Conservation (phyloP, 2,797 vertebrate species). For the Halcyon chelicuti region DNA sequence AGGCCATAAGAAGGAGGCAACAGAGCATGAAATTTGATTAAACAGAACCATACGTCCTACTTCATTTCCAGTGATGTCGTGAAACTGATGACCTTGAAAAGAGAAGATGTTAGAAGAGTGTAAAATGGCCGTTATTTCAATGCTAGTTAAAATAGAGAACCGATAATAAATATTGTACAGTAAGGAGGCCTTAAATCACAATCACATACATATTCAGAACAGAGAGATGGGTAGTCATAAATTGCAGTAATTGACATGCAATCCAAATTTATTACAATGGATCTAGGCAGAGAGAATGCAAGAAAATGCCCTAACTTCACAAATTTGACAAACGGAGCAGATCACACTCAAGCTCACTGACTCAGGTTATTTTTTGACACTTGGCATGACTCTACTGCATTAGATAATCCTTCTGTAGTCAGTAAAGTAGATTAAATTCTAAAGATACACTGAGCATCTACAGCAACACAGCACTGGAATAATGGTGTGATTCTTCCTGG, state of each 20-base stretch:
- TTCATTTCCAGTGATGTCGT: slow-evolving; percentile 73
- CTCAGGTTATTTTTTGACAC: slow-evolving; percentile 38
- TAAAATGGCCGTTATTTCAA: slow-evolving; percentile 60
- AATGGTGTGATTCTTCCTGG: not conserved
- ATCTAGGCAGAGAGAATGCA: slow-evolving; percentile 46
- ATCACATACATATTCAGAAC: slow-evolving; percentile 72
- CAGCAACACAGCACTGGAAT: not conserved
- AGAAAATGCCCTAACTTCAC: slow-evolving; percentile 61
- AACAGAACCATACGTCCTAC: slow-evolving; percentile 75
- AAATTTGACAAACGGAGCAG: slow-evolving; percentile 60
- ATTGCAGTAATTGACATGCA: slow-evolving; percentile 76
- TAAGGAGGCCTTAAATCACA: slow-evolving; percentile 74
- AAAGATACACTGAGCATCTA: not conserved
- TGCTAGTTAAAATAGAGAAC: slow-evolving; percentile 50
- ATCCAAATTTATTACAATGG: slow-evolving; percentile 76
- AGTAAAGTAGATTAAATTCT: not conserved
- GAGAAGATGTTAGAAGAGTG: slow-evolving; percentile 63
- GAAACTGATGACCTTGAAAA: slow-evolving; percentile 82
- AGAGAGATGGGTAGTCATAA: slow-evolving; percentile 67
- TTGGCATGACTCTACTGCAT: not conserved
- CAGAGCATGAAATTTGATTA: slow-evolving; percentile 85
- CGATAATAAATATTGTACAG: slow-evolving; percentile 70
- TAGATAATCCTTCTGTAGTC: not conserved
- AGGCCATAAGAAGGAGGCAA: slow-evolving; percentile 78
- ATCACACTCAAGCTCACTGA: slow-evolving; percentile 18